A percentile compares a stretch with the other conserved stretches of the same genome.
phyloP scores from a whole-genome alignment of 2,888 invertebrate species.

The Anthophora plumipes region DNA sequence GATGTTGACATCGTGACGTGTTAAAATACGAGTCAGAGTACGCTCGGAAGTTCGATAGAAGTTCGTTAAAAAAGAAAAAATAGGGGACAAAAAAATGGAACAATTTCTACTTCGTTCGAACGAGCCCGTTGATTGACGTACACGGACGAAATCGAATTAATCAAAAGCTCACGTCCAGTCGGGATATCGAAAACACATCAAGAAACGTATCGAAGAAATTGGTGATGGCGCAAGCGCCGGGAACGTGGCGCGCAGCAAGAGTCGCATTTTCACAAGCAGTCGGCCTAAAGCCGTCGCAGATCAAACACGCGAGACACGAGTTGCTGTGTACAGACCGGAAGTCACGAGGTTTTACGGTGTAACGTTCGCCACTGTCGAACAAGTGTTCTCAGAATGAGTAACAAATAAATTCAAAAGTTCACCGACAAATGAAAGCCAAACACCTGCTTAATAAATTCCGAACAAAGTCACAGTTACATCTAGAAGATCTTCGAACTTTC shows the following conservation, averaged over 20 bases:
- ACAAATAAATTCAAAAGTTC: too few relatives aligned
- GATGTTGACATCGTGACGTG: not conserved
- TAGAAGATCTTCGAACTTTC: too few relatives aligned
- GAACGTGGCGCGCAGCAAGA: slow-evolving; percentile 57
- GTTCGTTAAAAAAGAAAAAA: not conserved
- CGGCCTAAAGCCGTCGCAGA: slow-evolving; percentile 75
- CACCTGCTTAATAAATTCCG: not conserved
- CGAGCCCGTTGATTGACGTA: not conserved
- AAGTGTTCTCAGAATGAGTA: not conserved
- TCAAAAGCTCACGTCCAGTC: not conserved
- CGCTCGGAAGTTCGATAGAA: too few relatives aligned
- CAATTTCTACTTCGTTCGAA: not conserved
- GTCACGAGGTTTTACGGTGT: slow-evolving; percentile 53
- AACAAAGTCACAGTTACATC: not conserved
- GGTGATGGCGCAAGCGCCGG: slow-evolving; percentile 58
- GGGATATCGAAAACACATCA: slow-evolving; percentile 31
- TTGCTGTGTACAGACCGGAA: slow-evolving; percentile 9
- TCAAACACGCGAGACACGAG: slow-evolving; percentile 46
- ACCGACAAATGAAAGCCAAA: too few relatives aligned
- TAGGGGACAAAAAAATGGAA: not conserved
- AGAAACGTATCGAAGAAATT: slow-evolving; percentile 34
- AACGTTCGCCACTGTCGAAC: not conserved
- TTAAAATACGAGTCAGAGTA: not conserved
- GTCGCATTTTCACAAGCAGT: slow-evolving; percentile 74
- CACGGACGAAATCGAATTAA: slow-evolving; percentile 12